Conservation (phyloP, 2,113 vertebrate genomes). For the Sula dactylatra region DNA sequence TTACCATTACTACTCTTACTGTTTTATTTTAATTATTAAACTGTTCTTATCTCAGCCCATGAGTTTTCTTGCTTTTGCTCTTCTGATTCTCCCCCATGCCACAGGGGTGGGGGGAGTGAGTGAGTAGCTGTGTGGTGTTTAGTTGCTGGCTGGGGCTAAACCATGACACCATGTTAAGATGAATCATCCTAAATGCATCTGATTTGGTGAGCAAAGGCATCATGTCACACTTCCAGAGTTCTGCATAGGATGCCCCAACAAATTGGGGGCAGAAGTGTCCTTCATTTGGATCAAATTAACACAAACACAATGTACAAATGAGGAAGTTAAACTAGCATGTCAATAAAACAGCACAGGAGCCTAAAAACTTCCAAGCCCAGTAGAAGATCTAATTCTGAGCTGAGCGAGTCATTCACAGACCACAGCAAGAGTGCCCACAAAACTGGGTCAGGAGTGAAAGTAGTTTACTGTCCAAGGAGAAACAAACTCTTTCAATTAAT, state of each 20-base stretch:
- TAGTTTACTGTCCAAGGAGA: background rate
- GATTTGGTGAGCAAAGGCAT: background rate
- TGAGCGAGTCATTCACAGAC: background rate
- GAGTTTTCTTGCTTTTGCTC: too few species aligned
- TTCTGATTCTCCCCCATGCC: too few species aligned
- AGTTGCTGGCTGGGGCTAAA: too few species aligned
- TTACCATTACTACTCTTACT: too few species aligned
- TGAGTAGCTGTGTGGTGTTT: too few species aligned
- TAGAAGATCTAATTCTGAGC: background rate
- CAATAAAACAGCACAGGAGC: background rate
- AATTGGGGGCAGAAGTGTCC: background rate
- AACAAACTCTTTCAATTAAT: background rate
- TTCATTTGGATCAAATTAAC: background rate
- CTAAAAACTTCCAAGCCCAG: background rate
- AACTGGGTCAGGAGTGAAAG: background rate
- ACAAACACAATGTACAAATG: background rate
- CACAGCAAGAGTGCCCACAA: background rate
- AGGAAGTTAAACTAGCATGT: background rate
- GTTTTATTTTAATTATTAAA: too few species aligned
- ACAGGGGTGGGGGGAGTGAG: too few species aligned
- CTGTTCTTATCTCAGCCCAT: too few species aligned
- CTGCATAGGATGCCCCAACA: background rate
- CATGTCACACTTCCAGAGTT: background rate
- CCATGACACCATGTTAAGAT: too few species aligned
- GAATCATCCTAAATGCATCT: background rate